Conservation (phyloP, 2,888 invertebrate genomes). For the Lithosia quadra region DNA sequence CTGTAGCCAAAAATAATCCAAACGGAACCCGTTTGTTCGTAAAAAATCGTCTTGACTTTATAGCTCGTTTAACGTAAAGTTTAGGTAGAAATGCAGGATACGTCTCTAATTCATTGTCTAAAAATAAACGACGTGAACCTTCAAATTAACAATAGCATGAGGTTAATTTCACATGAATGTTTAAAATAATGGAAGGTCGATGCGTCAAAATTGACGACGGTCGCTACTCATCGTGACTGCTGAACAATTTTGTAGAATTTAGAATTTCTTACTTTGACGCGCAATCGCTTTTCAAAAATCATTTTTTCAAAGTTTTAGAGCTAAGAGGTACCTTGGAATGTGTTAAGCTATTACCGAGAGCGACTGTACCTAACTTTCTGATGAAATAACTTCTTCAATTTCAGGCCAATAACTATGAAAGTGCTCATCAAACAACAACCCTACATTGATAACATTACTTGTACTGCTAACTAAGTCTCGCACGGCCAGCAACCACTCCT, state of each 20-base stretch:
- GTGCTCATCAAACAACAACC: no score
- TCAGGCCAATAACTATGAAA: no score
- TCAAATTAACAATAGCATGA: neutral
- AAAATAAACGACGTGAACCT: neutral
- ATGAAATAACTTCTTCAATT: no score
- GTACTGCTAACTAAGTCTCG: no score
- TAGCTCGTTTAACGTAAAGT: neutral
- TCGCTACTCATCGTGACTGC: constrained; percentile 7
- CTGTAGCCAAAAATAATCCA: neutral
- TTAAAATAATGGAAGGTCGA: constrained; percentile 1
- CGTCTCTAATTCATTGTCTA: constrained; percentile 1
- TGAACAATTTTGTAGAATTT: constrained; percentile 1
- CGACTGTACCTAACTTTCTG: no score
- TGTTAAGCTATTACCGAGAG: no score
- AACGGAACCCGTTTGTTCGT: neutral
- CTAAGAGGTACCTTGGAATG: no score
- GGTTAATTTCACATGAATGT: constrained; percentile 1
- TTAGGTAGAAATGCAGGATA: neutral
- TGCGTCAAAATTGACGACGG: neutral
- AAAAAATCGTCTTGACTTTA: neutral
- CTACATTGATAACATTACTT: no score
- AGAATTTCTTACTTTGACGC: neutral
- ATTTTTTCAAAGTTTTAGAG: no score
- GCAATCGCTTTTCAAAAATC: no score
- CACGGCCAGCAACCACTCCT: no score